These are phyloP conservation scores for Rhinichthys osculus DNA, from an alignment of 2,797 vertebrate genomes.

Conservation along the genomic window DNA sequence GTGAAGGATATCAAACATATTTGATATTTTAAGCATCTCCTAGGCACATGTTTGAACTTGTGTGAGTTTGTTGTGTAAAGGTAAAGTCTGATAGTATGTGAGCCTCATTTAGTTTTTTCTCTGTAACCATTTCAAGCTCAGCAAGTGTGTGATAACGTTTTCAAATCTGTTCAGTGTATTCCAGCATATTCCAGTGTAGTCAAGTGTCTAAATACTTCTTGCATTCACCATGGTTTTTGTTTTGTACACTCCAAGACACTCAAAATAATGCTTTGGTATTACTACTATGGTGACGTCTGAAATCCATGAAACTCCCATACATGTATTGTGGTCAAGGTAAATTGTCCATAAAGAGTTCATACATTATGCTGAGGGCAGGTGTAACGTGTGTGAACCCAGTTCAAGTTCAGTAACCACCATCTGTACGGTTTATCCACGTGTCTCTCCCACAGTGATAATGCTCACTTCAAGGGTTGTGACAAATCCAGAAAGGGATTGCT, in stretches of 20 bases:
- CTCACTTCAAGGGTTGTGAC: constrained; percentile 52
- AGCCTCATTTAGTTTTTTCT: not conserved
- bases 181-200: not conserved
- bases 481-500: constrained; percentile 55
- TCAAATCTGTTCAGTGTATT: not conserved
- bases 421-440: not conserved
- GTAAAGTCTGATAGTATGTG: not conserved
- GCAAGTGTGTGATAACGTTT: not conserved
- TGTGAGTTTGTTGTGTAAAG: not conserved
- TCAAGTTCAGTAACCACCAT: not conserved
- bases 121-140: not conserved
- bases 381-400: not conserved
- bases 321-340: not conserved
- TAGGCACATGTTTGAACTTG: not conserved
- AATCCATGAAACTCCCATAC: not conserved
- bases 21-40: not conserved
- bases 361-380: not conserved
- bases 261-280: not conserved
- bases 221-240: not conserved
- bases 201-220: not conserved
- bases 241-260: not conserved
- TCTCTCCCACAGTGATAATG: constrained; percentile 31
- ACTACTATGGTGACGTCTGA: too few relatives aligned
- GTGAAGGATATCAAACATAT: not conserved
- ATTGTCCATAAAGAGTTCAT: not conserved